Evolutionary conservation across 2,113 vertebrate genomes (phyloP).

Genomic region (Dolichallabes microphthalmus): DNA sequence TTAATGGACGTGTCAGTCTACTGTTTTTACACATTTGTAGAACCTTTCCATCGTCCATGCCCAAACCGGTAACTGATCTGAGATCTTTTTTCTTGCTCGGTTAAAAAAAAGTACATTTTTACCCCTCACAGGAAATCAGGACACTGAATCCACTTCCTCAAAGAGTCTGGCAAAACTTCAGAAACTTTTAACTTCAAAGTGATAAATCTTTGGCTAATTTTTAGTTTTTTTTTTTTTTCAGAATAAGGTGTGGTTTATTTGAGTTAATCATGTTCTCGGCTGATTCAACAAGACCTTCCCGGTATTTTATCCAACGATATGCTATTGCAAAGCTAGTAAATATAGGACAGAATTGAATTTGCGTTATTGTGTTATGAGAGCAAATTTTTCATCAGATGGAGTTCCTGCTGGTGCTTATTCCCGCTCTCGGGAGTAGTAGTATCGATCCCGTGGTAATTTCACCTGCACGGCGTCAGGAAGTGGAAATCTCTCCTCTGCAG

Average conservation of each 20-base stretch:
- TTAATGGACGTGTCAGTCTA: conserved; percentile 1
- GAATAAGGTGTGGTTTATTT: not conserved
- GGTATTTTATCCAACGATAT: conserved; percentile 6
- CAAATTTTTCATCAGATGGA: conserved; percentile 35
- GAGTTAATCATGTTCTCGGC: not conserved
- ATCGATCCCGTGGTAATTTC: conserved; percentile 41
- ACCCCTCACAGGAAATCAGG: conserved; percentile 28
- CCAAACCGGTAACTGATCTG: conserved; percentile 14
- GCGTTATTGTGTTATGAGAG: conserved; percentile 28
- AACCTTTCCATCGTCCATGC: not conserved
- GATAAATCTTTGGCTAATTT: conserved; percentile 18
- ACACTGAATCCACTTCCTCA: conserved; percentile 36
- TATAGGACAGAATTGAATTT: conserved; percentile 25
- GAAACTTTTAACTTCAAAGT: too few species aligned
- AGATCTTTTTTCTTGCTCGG: not conserved
- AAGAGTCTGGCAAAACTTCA: conserved; percentile 5
- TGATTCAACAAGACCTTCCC: not conserved
- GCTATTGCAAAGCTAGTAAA: conserved; percentile 9
- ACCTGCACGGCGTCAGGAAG: conserved; percentile 26
- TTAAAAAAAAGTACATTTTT: not conserved
- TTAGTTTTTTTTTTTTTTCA: not conserved
- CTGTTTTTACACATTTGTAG: conserved; percentile 1
- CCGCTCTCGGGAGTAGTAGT: conserved; percentile 27
- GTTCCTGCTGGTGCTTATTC: conserved; percentile 19
- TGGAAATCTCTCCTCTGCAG: conserved; percentile 25